Conservation (phyloP, 2,113 vertebrate species). For the Theropithecus gelada region DNA sequence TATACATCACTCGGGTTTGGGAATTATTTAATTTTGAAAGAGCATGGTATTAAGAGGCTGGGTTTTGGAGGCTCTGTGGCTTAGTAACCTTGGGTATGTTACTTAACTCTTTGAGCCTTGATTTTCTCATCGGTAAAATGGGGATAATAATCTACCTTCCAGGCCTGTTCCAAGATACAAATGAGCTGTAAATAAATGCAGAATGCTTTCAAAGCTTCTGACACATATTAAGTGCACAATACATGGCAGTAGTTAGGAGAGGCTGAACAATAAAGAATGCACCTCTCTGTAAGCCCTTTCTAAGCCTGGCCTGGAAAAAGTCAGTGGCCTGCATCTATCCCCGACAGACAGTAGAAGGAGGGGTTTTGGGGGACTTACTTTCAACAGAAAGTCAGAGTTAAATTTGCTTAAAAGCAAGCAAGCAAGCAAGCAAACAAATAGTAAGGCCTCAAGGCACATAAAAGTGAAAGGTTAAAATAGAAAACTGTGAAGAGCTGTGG, state of each 20-base stretch:
- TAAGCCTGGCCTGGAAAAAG: neutral
- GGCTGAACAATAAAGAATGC: neutral
- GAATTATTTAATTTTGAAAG: neutral
- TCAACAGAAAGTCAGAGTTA: neutral
- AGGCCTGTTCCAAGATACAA: neutral
- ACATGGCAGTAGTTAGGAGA: neutral
- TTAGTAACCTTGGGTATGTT: neutral
- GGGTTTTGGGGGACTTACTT: conserved; percentile 9
- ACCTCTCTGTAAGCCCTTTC: neutral
- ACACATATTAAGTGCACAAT: neutral
- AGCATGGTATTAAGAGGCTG: neutral
- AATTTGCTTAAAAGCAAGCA: conserved; percentile 3
- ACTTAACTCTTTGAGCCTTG: neutral
- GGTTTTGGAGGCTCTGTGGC: neutral
- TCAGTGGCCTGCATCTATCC: neutral
- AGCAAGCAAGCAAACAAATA: neutral
- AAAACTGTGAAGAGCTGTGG: neutral
- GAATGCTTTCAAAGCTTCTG: neutral
- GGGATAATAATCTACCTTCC: neutral
- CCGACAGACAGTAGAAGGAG: neutral
- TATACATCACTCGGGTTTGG: neutral
- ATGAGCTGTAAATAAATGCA: neutral
- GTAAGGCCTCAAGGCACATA: neutral
- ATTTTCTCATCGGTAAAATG: neutral
- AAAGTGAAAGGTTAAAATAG: conserved; percentile 40